phyloP scores from a whole-genome alignment of 2,888 invertebrate species.

The Phlogophora meticulosa region DNA sequence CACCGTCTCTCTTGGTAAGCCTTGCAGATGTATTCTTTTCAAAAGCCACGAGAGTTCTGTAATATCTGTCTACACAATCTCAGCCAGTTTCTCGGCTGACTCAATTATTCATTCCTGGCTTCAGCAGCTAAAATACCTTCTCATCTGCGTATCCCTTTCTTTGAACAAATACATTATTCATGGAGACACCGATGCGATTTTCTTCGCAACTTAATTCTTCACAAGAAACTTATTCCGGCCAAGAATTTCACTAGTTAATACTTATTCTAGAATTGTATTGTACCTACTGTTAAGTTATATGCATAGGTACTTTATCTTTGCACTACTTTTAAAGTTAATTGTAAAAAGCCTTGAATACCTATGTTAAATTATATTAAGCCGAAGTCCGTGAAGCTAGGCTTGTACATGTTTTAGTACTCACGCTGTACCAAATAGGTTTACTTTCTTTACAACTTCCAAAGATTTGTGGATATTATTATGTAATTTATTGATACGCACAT shows the following conservation, averaged over 20 bases:
- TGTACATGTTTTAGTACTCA: not conserved
- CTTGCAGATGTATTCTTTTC: conserved; percentile 30
- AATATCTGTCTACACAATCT: conserved; percentile 57
- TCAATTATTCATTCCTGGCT: conserved; percentile 84
- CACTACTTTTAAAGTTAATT: conserved; percentile 34
- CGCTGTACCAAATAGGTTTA: not conserved
- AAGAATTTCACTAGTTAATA: conserved; percentile 38
- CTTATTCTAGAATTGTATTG: conserved; percentile 28
- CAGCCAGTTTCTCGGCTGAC: conserved; percentile 65
- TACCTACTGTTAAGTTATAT: not conserved
- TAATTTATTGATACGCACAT: conserved; percentile 1
- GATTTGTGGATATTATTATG: not conserved
- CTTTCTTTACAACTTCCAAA: conserved; percentile 1
- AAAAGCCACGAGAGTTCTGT: conserved; percentile 36
- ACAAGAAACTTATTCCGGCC: conserved; percentile 48
- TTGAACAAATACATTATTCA: conserved; percentile 85
- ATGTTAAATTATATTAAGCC: not conserved
- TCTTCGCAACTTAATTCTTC: conserved; percentile 77
- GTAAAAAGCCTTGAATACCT: conserved; percentile 19
- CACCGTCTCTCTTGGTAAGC: not conserved
- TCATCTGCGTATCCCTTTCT: conserved; percentile 84
- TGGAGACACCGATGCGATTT: conserved; percentile 76
- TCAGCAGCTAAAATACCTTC: conserved; percentile 80
- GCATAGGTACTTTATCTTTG: not conserved
- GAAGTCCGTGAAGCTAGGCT: not conserved